Conservation (phyloP, 2,797 vertebrate species). For the Pipistrellus pygmaeus region DNA sequence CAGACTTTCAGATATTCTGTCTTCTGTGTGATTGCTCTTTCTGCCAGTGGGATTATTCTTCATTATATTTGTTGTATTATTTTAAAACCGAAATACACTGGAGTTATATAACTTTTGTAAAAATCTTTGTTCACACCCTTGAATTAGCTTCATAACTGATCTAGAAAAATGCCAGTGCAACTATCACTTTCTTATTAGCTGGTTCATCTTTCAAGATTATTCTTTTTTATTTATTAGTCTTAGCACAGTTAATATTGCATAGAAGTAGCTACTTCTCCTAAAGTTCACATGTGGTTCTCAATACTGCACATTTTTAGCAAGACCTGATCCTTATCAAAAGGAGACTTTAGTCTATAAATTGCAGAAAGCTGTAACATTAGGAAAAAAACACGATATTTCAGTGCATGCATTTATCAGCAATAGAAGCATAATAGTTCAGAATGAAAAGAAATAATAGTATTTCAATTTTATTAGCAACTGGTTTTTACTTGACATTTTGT, state of each 20-base stretch:
- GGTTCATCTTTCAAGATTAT: conserved; percentile 33
- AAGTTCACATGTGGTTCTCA: neutral
- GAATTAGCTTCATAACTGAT: conserved; percentile 38
- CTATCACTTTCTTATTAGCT: neutral
- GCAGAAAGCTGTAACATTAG: neutral
- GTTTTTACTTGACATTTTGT: conserved; percentile 45
- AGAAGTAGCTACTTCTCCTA: neutral
- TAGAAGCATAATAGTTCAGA: conserved; percentile 42
- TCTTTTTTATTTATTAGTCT: conserved; percentile 28
- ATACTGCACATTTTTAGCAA: neutral
- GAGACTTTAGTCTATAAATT: neutral
- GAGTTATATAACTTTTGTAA: conserved; percentile 2
- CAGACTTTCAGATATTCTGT: conserved; percentile 74
- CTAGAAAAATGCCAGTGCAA: neutral
- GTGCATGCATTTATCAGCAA: neutral
- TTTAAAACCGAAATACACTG: conserved; percentile 57
- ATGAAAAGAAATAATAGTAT: conserved; percentile 27
- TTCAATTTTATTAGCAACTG: conserved; percentile 41
- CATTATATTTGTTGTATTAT: conserved; percentile 24
- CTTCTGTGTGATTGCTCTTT: conserved; percentile 57
- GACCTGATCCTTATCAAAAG: neutral
- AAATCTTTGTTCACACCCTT: neutral
- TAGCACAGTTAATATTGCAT: neutral
- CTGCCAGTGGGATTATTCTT: conserved; percentile 36
- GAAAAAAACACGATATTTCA: neutral